Evolutionary conservation across 2,113 vertebrate genomes (phyloP).

Genomic region (Chaetodon trifascialis): DNA sequence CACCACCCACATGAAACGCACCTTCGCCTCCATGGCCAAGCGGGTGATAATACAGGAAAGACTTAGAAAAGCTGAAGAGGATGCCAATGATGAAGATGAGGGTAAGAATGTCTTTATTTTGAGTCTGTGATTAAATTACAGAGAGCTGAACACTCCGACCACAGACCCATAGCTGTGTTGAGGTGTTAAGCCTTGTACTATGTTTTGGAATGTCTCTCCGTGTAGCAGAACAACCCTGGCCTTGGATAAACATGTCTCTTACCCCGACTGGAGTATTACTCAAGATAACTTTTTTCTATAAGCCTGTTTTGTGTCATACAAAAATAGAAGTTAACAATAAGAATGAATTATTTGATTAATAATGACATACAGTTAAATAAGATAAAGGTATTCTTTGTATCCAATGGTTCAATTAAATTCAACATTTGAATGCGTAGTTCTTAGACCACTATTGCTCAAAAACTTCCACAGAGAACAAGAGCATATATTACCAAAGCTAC

Average conservation of each 20-base stretch:
- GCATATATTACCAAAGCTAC: not conserved
- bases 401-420: not conserved
- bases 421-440: not conserved
- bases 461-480: not conserved
- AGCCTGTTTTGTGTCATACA: not conserved
- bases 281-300: not conserved
- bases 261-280: not conserved
- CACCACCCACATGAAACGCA: conserved; percentile 26
- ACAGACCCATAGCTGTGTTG: not conserved
- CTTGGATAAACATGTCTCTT: not conserved
- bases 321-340: not conserved
- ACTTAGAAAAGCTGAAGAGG: conserved; percentile 75
- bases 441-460: not conserved
- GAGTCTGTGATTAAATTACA: not conserved
- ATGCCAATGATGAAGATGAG: conserved; percentile 68
- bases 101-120: conserved; percentile 63
- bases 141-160: not conserved
- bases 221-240: not conserved
- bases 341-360: too few relatives aligned
- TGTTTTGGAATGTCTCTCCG: not conserved
- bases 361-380: not conserved
- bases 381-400: not conserved
- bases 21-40: conserved; percentile 78
- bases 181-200: conserved; percentile 17
- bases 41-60: conserved; percentile 81